Evolutionary conservation across 2,797 vertebrate species (phyloP).

Genomic region (Steatocranus sp.): DNA sequence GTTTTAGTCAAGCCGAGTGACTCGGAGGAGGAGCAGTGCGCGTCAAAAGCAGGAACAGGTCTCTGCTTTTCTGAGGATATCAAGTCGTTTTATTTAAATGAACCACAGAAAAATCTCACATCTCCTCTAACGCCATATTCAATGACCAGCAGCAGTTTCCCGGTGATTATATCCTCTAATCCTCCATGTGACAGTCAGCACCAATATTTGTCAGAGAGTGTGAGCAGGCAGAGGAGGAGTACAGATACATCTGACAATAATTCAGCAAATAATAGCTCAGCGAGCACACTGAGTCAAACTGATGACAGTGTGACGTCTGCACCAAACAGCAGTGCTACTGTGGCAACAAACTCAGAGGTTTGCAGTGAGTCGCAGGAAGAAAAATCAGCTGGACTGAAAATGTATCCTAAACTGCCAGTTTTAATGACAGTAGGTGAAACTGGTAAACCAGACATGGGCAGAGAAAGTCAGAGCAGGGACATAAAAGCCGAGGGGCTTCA

Average conservation of each 20-base stretch:
- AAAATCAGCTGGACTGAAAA: neutral
- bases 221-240: neutral
- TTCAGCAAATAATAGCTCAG: neutral
- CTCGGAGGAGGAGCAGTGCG: slow-evolving; percentile 57
- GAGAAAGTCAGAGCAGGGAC: neutral
- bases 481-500: neutral
- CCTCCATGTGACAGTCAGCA: neutral
- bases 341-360: slow-evolving; percentile 13
- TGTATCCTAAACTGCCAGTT: neutral
- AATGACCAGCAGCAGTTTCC: neutral
- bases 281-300: neutral
- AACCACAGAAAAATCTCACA: neutral
- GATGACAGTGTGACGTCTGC: neutral
- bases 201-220: neutral
- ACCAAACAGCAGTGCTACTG: neutral
- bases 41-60: neutral
- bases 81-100: neutral
- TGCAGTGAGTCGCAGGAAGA: neutral
- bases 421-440: neutral
- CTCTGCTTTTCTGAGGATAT: neutral
- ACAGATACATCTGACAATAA: slow-evolving; percentile 5
- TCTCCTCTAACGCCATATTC: slow-evolving; percentile 4
- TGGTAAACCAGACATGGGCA: neutral
- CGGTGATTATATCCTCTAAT: neutral
- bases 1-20: slow-evolving; percentile 34